Base-by-base conservation (phyloP, 2,113 vertebrate species). In the Sylvicapra grimmia region DNA sequence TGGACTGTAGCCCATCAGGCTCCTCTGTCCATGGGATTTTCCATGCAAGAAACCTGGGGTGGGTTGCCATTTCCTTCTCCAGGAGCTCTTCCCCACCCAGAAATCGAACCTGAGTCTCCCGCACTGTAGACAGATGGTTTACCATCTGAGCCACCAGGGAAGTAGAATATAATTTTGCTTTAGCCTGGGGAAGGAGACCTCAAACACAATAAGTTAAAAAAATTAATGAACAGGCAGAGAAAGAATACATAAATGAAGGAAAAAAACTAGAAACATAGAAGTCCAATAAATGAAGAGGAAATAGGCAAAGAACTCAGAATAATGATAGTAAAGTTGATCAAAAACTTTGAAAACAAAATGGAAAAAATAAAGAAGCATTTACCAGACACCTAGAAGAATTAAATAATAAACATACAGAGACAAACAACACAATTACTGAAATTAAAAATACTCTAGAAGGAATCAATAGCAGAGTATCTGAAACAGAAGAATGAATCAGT, bases 81-180 rank as follows among this genome's bases (percentile, higher is more conserved):
- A 61, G 27, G 59, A 61, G 12, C 13, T 61, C 27, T 61, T 61
- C 27, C 59, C 27, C 5, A 61, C 27, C 27, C 12, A 61, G 59
- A 29, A 29, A 61, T 14, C 0, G 5, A 61, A 14, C 59, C 12
- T 27, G 0, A 29, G 59, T 61, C 29, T 6, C 59, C 27, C 12
- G 0, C 27, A 3, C 14, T 29, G 27, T 31, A 61, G 27, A 61
- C 12, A 61, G 59, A 61, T 1, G 1, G 12, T 61, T 61, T 61
- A 61, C 59, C 12, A 14, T 61, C 59, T 61, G 27, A 61, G 59
- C 59, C 59, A 61, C 27, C 12, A 31, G 59, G 59, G 59, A 61
- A 61, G 27, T 61, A 61, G 65, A 68, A 36, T 68, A 18, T 14
- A 68, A 21, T 8, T 68, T 68, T 68, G 33, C 65, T 68, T 68